These are phyloP conservation scores for Heterotis niloticus DNA, from an alignment of 2,113 vertebrate species.

Conservation along the genomic window DNA sequence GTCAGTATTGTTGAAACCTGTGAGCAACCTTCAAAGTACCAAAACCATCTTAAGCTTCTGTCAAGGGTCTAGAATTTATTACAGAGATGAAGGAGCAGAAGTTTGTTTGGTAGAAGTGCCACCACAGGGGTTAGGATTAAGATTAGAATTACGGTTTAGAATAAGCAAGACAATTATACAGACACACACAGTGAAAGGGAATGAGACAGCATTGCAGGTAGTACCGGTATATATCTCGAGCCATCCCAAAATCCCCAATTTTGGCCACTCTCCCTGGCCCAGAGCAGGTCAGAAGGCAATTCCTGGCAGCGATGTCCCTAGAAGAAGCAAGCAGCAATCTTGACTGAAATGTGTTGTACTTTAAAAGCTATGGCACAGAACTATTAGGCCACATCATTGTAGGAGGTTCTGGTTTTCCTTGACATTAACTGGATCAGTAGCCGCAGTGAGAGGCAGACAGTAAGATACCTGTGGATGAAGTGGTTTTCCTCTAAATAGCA, in stretches of 20 bases:
- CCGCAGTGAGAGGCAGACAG: background rate
- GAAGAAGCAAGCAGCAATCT: slow-evolving; percentile 21
- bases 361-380: too few species aligned
- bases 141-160: too few species aligned
- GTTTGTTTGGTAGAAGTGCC: too few species aligned
- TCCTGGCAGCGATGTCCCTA: slow-evolving; percentile 88
- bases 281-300: slow-evolving; percentile 80
- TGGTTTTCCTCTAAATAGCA: slow-evolving; percentile 88
- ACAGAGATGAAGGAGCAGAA: too few species aligned
- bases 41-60: too few species aligned
- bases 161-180: background rate
- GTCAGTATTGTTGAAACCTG: too few species aligned
- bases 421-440: background rate
- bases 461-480: slow-evolving; percentile 79
- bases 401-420: background rate
- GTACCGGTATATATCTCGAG: slow-evolving; percentile 85
- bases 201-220: background rate
- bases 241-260: slow-evolving; percentile 91
- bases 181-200: background rate
- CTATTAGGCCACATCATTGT: background rate
- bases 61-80: too few species aligned
- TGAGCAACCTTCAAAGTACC: too few species aligned
- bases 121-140: too few species aligned
- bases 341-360: background rate
- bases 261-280: slow-evolving; percentile 78